Percentiles rank a stretch among this genome's conserved stretches.
Evolutionary conservation across 2,797 vertebrate genomes (phyloP).

Genomic region (Spizella passerina): DNA sequence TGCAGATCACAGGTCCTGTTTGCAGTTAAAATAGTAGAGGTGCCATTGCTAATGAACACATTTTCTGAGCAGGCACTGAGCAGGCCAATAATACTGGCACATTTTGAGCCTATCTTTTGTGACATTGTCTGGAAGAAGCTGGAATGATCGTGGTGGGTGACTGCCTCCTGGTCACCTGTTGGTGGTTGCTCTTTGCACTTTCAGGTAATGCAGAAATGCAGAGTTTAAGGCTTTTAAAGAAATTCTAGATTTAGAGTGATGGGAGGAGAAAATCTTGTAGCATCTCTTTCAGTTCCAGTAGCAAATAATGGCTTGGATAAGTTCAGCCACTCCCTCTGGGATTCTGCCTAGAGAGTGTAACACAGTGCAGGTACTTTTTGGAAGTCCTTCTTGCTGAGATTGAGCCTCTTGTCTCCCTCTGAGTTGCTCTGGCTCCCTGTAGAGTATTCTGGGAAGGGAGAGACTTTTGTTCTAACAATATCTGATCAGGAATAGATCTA

Average conservation of each 20-base stretch:
- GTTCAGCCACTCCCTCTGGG: neutral
- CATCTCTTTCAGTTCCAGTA: neutral
- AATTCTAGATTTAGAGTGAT: neutral
- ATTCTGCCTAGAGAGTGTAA: neutral
- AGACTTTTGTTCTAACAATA: neutral
- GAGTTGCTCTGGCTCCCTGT: neutral
- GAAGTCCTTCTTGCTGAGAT: neutral
- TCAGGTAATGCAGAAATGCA: neutral
- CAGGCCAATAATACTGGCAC: neutral
- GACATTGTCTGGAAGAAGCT: neutral
- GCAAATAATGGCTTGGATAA: neutral
- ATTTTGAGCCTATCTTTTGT: neutral
- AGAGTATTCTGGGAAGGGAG: neutral
- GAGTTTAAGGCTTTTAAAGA: no score
- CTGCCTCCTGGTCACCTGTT: neutral
- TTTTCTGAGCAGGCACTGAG: neutral
- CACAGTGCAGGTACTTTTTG: neutral
- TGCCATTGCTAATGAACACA: neutral
- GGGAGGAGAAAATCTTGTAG: neutral
- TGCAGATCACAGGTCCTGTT: neutral
- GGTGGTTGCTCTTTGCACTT: neutral
- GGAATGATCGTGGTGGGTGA: neutral
- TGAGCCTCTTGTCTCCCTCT: neutral
- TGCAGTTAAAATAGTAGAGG: neutral
- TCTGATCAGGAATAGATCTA: neutral